phyloP scores from a whole-genome alignment of 2,888 invertebrate species.

The Piscicola geometra region DNA sequence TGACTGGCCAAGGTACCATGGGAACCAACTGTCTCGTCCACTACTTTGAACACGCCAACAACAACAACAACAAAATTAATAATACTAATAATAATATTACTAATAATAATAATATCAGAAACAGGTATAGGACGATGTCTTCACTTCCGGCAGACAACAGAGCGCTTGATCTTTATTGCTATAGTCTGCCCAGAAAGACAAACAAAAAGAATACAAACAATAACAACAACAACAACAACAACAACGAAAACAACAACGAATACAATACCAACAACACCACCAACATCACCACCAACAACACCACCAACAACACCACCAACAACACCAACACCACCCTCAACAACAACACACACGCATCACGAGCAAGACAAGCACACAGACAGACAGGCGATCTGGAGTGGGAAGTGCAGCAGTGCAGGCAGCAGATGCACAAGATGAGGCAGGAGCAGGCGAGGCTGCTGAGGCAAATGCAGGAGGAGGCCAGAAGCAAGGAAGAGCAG shows the following conservation, averaged over 20 bases:
- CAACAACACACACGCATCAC: background rate
- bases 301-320: background rate
- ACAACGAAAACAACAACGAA: background rate
- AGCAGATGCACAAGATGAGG: background rate
- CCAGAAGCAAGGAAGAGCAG: background rate
- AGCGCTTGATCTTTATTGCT: no score
- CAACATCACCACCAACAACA: background rate
- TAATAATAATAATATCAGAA: background rate
- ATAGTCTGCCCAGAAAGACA: no score
- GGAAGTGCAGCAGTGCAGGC: background rate
- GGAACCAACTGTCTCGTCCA: background rate
- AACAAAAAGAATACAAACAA: background rate
- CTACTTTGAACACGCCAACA: background rate
- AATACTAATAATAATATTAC: constrained; percentile 14
- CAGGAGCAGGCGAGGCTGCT: background rate
- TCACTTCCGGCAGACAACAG: no score
- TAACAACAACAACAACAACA: background rate
- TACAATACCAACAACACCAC: background rate
- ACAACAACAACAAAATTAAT: constrained; percentile 3
- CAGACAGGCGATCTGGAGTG: background rate
- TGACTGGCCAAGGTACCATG: background rate
- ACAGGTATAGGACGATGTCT: no score
- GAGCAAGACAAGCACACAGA: background rate
- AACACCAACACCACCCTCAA: background rate
- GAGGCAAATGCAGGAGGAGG: background rate